Percentiles rank a stretch among this genome's conserved stretches.
Evolutionary conservation across 1,140 invertebrate species (phyloP).

Genomic region (Trypoxylus dichotomus): DNA sequence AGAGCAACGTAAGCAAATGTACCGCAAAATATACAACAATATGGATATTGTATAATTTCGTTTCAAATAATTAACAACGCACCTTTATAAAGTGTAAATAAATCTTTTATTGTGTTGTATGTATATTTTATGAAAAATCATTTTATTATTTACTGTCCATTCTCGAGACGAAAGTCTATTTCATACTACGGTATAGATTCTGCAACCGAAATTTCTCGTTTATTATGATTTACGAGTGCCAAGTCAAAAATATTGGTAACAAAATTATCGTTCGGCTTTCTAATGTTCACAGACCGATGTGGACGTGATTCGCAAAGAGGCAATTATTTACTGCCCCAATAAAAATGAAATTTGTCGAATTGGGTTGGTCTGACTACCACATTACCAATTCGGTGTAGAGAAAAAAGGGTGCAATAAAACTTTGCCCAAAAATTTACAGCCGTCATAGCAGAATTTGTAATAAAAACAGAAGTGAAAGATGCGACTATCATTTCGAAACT

Average conservation of each 20-base stretch:
- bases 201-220: neutral
- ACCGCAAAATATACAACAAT: neutral
- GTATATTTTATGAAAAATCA: too few species aligned
- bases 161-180: neutral
- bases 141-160: too few species aligned
- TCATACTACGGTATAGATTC: neutral
- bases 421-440: constrained; percentile 5
- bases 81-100: neutral
- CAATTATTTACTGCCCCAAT: constrained; percentile 23
- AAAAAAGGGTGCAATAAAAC: constrained; percentile 8
- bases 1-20: neutral
- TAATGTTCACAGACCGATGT: neutral
- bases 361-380: neutral
- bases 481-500: neutral
- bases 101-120: too few species aligned
- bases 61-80: too few species aligned
- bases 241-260: neutral
- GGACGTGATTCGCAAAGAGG: constrained; percentile 12
- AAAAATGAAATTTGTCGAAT: constrained; percentile 22
- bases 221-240: neutral
- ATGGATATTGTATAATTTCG: neutral
- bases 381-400: neutral
- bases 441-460: neutral
- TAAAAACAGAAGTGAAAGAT: constrained; percentile 5
- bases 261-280: neutral